Evolutionary conservation across 2,888 invertebrate species (phyloP).

Genomic region (Microctonus brassicae): DNA sequence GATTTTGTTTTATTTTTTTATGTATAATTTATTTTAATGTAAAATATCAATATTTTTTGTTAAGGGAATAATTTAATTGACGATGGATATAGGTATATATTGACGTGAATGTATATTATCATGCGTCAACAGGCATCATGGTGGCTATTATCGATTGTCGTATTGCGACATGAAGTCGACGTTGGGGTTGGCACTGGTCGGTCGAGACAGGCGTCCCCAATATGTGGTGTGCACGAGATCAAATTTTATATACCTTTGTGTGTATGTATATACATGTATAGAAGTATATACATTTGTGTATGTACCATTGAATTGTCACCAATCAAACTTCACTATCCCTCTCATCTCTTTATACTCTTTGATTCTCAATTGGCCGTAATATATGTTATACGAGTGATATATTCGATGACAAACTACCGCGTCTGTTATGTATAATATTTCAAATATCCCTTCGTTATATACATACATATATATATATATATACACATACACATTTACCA

Average conservation of each 20-base stretch:
- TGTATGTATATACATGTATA: not conserved
- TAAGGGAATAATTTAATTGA: not conserved
- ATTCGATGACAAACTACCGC: constrained; percentile 22
- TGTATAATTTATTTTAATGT: too few relatives aligned
- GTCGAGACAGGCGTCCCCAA: constrained; percentile 48
- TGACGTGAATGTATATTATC: constrained; percentile 15
- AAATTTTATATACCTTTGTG: constrained; percentile 25
- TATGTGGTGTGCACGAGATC: constrained; percentile 20
- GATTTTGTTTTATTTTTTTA: not conserved
- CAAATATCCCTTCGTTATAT: not conserved
- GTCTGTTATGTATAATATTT: constrained; percentile 15
- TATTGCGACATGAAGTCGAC: constrained; percentile 60
- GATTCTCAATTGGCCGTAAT: constrained; percentile 41
- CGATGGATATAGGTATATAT: not conserved
- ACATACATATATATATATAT: too few relatives aligned
- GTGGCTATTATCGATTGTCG: constrained; percentile 63
- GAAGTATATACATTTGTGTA: too few relatives aligned
- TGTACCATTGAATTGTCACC: constrained; percentile 32
- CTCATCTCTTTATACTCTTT: not conserved
- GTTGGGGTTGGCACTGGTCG: constrained; percentile 56
- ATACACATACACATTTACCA: too few relatives aligned
- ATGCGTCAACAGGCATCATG: constrained; percentile 30
- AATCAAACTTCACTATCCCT: not conserved
- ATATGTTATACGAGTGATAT: constrained; percentile 38
- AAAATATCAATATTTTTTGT: not conserved